These are phyloP conservation scores for Phortica magna DNA, from an alignment of 2,888 invertebrate species.

Conservation along the genomic window DNA sequence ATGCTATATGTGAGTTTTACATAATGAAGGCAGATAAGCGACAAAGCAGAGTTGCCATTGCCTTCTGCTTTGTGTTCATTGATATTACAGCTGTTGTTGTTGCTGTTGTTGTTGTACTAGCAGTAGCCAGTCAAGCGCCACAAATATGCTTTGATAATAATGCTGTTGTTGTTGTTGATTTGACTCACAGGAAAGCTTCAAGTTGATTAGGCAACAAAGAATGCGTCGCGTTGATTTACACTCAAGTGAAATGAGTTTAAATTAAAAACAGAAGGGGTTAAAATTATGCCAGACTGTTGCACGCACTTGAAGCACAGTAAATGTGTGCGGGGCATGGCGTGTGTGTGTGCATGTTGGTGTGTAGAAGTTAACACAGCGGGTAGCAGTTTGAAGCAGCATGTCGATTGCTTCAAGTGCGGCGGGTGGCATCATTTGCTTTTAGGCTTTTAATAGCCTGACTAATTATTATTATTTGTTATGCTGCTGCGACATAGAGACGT, in stretches of 20 bases:
- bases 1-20: neutral
- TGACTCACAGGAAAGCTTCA: no score
- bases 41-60: neutral
- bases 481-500: neutral
- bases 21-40: neutral
- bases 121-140: neutral
- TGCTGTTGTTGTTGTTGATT: neutral
- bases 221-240: neutral
- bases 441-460: slow-evolving; percentile 26
- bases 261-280: neutral
- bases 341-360: no score
- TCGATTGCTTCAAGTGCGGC: neutral
- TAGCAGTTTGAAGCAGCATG: neutral
- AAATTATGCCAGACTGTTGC: neutral
- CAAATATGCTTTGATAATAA: neutral
- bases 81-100: no score
- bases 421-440: slow-evolving; percentile 20
- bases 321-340: no score
- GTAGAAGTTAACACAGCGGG: slow-evolving; percentile 18
- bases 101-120: no score
- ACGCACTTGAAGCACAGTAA: neutral
- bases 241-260: neutral
- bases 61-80: no score
- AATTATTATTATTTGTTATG: slow-evolving; percentile 26
- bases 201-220: no score